Conservation (phyloP, 2,113 vertebrate genomes). For the Strigops habroptila region DNA sequence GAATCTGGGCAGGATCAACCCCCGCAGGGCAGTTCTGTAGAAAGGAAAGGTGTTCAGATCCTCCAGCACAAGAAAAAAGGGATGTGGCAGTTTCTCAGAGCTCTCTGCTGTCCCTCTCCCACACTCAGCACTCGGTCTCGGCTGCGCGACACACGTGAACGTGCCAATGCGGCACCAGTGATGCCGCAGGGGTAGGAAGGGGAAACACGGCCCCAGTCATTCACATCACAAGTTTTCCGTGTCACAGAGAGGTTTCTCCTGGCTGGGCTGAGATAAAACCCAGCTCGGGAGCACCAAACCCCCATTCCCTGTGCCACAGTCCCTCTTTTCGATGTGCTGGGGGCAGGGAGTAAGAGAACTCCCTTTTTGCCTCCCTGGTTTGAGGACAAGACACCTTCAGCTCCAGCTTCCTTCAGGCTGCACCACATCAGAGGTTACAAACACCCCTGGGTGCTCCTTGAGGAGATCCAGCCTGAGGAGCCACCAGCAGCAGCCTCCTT, state of each 20-base stretch:
- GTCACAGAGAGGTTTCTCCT: background rate
- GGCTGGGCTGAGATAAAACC: background rate
- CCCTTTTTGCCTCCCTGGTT: background rate
- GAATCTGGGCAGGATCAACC: background rate
- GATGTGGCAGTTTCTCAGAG: background rate
- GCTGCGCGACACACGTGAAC: fast-evolving
- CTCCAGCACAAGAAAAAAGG: background rate
- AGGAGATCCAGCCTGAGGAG: background rate
- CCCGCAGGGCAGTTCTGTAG: fast-evolving
- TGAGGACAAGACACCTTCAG: background rate
- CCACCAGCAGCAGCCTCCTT: background rate
- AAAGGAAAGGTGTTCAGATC: background rate
- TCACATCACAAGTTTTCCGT: background rate
- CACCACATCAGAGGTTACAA: fast-evolving
- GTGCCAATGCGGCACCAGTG: fast-evolving
- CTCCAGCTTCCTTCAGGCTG: background rate
- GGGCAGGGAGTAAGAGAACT: background rate
- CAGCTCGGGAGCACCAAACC: background rate
- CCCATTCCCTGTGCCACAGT: background rate
- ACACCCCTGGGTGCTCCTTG: background rate
- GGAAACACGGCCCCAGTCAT: background rate
- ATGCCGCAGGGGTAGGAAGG: background rate
- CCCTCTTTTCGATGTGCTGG: background rate
- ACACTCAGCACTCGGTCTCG: fast-evolving
- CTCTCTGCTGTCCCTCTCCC: background rate